These are phyloP conservation scores for Oreocharis arfaki DNA, from an alignment of 2,113 vertebrate genomes.

Conservation along the genomic window DNA sequence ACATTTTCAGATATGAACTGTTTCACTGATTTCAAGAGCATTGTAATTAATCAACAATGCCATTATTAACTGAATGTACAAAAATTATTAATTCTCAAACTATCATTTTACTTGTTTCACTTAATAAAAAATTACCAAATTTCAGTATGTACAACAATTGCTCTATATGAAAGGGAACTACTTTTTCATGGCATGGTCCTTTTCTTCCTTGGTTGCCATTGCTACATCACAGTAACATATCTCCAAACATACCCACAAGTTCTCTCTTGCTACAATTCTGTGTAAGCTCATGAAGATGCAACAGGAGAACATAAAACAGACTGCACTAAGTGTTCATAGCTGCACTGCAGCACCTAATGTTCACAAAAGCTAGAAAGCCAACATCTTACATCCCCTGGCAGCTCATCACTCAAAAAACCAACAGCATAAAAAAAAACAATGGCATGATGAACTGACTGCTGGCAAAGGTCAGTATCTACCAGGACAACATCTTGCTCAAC, in stretches of 20 bases:
- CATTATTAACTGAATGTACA: background rate
- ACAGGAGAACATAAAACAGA: background rate
- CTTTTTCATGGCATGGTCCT: background rate
- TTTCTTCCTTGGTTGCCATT: background rate
- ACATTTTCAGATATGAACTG: background rate
- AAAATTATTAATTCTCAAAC: background rate
- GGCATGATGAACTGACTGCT: background rate
- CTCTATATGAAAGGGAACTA: background rate
- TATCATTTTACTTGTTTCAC: background rate
- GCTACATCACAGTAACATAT: background rate
- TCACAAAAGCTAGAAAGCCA: background rate
- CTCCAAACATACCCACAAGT: background rate
- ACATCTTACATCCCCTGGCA: background rate
- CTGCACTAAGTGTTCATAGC: background rate
- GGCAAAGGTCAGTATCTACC: background rate
- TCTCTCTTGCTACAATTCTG: background rate
- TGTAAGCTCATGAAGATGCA: background rate
- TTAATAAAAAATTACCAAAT: background rate
- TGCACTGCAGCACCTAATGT: background rate
- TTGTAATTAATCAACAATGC: background rate
- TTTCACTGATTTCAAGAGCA: background rate
- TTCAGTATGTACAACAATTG: background rate
- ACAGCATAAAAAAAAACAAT: background rate
- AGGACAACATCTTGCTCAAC: background rate
- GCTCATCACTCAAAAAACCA: background rate